Base-by-base conservation (phyloP, 2,888 invertebrate genomes). In the Cactoblastis cactorum region DNA sequence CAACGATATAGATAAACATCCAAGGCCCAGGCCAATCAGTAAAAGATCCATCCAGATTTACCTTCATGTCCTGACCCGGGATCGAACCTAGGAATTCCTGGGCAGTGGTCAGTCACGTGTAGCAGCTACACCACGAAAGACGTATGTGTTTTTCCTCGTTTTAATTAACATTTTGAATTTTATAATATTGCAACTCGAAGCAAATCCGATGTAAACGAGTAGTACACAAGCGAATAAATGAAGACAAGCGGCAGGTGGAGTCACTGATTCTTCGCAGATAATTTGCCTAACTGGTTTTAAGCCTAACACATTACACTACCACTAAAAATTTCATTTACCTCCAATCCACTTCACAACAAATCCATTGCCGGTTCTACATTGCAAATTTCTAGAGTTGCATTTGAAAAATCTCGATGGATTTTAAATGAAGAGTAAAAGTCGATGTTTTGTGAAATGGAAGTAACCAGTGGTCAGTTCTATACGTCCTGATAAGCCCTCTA, bases 241-340 rank as follows among this genome's bases (percentile, higher is more conserved):
- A 68, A 74, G 68, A 66, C 63, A 59, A 60, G 58, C 71, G 79
- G 83, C 86, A 87, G 86, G 86, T 87, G 86, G 71, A 81, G 57
- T 68, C 80, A 74, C 75, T 79, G 82, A 84, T 86, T 82, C 82
- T 65, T 74, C 65, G 75, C 76, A 71, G 84, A 85, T 85, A 84
- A 85, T 86, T 84, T 85, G 76, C 84, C 77, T 85, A 85, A 86
- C 86, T 75, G 83, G 86, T 86, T 86, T 71, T 71, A 65, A 58
- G 58, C 62, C 80, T 77, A 76, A 79, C 80, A 80, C 76, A 74
- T 77, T 62, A 62, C 68, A 56, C 51, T 53, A 66, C 66, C 59
- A 65, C 52, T 24, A 52, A 45, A 53, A 41, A 38, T 48, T 46
- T 37, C 51, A 45, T 35, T 15, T 33, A 58, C 63, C 39, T 60